Evolutionary conservation across 2,113 vertebrate species (phyloP).

Genomic region (Daboia siamensis): DNA sequence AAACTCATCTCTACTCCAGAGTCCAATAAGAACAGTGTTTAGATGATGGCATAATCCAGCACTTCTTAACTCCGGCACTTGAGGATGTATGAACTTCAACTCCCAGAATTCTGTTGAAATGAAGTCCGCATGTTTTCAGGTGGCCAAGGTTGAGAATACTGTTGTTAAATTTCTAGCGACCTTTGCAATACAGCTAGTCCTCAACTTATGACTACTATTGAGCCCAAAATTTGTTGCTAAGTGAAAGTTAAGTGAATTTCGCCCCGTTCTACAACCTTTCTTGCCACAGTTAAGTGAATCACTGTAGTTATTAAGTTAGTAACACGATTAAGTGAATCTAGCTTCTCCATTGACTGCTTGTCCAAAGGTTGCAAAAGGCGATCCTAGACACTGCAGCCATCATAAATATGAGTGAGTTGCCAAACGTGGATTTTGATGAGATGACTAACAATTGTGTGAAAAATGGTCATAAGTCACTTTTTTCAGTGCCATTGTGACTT

Average conservation of each 20-base stretch:
- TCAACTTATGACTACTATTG: background rate
- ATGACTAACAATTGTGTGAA: background rate
- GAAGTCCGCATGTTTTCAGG: background rate
- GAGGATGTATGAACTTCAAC: background rate
- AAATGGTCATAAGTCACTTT: background rate
- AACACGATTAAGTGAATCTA: background rate
- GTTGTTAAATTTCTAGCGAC: slow-evolving; percentile 32
- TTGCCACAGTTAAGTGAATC: background rate
- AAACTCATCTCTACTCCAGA: background rate
- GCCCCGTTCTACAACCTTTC: background rate
- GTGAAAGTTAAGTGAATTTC: background rate
- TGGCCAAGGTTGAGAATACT: background rate
- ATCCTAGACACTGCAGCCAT: background rate
- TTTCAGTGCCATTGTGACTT: background rate
- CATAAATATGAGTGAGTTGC: background rate
- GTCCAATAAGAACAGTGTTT: background rate
- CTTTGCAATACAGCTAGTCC: background rate
- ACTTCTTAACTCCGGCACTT: background rate
- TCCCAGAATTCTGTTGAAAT: background rate
- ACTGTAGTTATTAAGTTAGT: background rate
- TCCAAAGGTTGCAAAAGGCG: background rate
- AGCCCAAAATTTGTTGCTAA: background rate
- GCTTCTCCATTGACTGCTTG: background rate
- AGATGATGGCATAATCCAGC: slow-evolving; percentile 9
- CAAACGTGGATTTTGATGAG: background rate